Evolutionary conservation across 2,888 invertebrate genomes (phyloP).

Genomic region (Nemotelus nigrinus): DNA sequence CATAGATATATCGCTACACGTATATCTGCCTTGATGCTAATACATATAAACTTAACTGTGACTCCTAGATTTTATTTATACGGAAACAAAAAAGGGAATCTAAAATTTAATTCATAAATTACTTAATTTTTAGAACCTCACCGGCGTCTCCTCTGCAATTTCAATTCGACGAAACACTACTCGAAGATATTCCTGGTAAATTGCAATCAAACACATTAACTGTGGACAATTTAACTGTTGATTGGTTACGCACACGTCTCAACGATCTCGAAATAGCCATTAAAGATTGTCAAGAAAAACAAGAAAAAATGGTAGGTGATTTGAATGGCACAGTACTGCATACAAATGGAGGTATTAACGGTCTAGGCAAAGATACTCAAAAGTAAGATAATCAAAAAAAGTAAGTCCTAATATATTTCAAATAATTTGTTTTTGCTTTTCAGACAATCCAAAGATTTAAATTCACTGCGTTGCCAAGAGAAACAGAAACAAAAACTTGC

Average conservation of each 20-base stretch:
- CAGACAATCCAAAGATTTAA: constrained; percentile 74
- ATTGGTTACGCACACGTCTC: constrained; percentile 84
- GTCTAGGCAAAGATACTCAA: constrained; percentile 61
- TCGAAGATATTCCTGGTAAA: constrained; percentile 89
- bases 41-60: too few species aligned
- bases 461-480: constrained; percentile 84
- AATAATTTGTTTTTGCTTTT: constrained; percentile 20
- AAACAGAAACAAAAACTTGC: constrained; percentile 83
- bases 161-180: constrained; percentile 86
- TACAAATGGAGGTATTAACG: constrained; percentile 66
- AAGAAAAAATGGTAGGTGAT: constrained; percentile 69
- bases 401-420: neutral
- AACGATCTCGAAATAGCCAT: constrained; percentile 80
- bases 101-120: neutral
- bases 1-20: too few species aligned
- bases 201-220: constrained; percentile 87
- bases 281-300: constrained; percentile 80
- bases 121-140: constrained; percentile 72
- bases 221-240: constrained; percentile 91
- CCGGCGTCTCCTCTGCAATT: constrained; percentile 82
- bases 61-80: too few species aligned
- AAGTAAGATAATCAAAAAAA: constrained; percentile 56
- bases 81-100: too few species aligned
- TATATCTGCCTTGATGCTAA: too few species aligned
- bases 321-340: constrained; percentile 58